These are phyloP conservation scores for Phycodurus eques DNA, from an alignment of 2,113 vertebrate species.

Conservation along the genomic window DNA sequence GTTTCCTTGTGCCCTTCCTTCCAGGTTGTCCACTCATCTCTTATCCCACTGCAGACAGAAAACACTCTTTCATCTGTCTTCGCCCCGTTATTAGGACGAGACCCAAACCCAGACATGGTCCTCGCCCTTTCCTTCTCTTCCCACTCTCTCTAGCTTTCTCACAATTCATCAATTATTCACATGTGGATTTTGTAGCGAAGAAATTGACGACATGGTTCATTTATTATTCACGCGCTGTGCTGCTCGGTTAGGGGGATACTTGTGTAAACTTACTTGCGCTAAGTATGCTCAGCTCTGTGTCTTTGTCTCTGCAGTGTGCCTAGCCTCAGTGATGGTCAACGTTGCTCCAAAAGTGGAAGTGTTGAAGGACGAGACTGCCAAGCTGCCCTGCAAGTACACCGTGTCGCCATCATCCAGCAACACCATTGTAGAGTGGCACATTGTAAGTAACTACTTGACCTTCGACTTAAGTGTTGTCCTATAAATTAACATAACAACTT, in stretches of 20 bases:
- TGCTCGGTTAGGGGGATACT: background rate
- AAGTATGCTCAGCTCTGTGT: constrained; percentile 12
- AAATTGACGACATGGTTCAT: constrained; percentile 58
- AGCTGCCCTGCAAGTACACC: constrained; percentile 69
- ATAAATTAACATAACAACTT: background rate
- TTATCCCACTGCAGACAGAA: constrained; percentile 45
- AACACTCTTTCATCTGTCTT: constrained; percentile 55
- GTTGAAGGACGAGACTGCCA: constrained; percentile 54
- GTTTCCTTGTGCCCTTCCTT: constrained; percentile 3
- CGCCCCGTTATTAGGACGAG: constrained; percentile 43
- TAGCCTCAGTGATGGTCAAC: constrained; percentile 51
- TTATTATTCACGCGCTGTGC: background rate
- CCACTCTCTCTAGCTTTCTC: constrained; percentile 18
- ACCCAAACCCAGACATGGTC: constrained; percentile 42
- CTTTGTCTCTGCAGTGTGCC: constrained; percentile 60
- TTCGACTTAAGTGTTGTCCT: background rate
- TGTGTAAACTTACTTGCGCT: background rate
- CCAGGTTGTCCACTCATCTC: constrained; percentile 29
- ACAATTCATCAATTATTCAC: constrained; percentile 64
- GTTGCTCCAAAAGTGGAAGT: constrained; percentile 69
- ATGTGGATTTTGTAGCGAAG: constrained; percentile 47
- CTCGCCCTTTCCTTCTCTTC: constrained; percentile 9
- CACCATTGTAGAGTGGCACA: constrained; percentile 75
- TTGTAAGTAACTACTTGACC: constrained; percentile 69
- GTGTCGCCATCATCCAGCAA: background rate